Base-by-base conservation (phyloP, 1,140 invertebrate species). In the Mercenaria mercenaria region DNA sequence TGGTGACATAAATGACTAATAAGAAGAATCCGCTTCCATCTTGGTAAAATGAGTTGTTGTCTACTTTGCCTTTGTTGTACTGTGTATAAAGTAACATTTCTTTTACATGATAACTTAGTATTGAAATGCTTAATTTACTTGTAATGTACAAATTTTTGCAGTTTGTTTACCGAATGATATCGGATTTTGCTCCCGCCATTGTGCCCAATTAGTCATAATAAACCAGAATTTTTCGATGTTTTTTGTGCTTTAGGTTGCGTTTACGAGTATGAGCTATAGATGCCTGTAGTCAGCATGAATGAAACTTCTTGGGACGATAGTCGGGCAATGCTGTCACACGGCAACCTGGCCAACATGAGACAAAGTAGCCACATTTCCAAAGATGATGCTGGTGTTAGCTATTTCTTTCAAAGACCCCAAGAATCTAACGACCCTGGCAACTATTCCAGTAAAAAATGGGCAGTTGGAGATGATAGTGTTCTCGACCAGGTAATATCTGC, bases 331-430 rank as follows among this genome's bases (percentile, higher is more conserved):
- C 86, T 95, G 92, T 89, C 91, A 90, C 93, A 93, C 77, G 92
- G 91, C 87, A 91, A 84, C 90, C 91, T 81, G 47, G 85, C 74
- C 34, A 74, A 77, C 56, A 90, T 83, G 82, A 64, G 91, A 43
- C 91, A 83, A 64, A 91, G 94, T 64, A 89, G 85, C 34, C 69
- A 91, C 56, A 74, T 88, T 88, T 95, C 97, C 90, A 98, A 98
- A 96, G 98, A 98, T 95, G 98, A 98, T 97, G 98, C 98, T 81
- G 97, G 97, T 95, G 98, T 98, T 90, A 97, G 98, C 92, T 98
- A 98, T 95, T 97, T 98, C 85, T 98, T 98, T 96, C 98, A 98
- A 96, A 96, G 98, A 91, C 97, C 97, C 34, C 98, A 98, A 95
- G 96, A 97, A 72, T 97, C 98, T 93, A 97, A 98, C 93, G 97